Conservation (phyloP, 35 echinoderm and acorn worm genomes). For the Ophiothrix spiculata region DNA sequence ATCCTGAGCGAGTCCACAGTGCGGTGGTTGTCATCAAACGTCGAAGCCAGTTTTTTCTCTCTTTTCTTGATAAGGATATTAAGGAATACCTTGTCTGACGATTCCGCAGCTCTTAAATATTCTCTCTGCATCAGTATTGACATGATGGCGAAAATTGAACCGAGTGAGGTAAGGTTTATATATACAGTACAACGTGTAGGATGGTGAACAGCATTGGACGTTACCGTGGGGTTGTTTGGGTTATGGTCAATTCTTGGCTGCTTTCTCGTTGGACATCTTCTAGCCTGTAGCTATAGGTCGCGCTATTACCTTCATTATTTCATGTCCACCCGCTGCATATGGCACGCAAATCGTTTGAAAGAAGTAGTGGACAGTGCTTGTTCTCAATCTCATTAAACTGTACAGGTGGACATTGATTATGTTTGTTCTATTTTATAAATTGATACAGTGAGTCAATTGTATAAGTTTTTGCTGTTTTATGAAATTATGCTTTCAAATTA, state of each 20-base stretch:
- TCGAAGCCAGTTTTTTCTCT: neutral
- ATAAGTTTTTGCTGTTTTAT: too few species aligned
- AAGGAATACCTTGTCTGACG: neutral
- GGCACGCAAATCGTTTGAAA: neutral
- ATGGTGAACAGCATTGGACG: neutral
- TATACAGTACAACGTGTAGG: neutral
- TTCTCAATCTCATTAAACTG: neutral
- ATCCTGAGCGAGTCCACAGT: neutral
- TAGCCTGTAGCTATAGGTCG: neutral
- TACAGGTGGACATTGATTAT: neutral
- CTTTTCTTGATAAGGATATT: slow-evolving; percentile 9
- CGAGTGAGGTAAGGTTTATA: neutral
- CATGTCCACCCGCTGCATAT: neutral
- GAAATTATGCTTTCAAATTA: too few species aligned
- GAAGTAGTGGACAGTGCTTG: neutral
- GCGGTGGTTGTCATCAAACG: neutral
- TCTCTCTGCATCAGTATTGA: neutral
- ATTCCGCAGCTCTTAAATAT: neutral
- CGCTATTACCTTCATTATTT: slow-evolving; percentile 6
- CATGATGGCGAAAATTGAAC: slow-evolving; percentile 8
- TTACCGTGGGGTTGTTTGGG: slow-evolving; percentile 10
- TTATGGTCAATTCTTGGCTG: slow-evolving; percentile 5
- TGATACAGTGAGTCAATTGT: too few species aligned
- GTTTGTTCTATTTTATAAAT: neutral
- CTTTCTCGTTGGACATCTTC: neutral